Evolutionary conservation across 1,140 invertebrate species (phyloP).

Genomic region (Apis laboriosa): DNA sequence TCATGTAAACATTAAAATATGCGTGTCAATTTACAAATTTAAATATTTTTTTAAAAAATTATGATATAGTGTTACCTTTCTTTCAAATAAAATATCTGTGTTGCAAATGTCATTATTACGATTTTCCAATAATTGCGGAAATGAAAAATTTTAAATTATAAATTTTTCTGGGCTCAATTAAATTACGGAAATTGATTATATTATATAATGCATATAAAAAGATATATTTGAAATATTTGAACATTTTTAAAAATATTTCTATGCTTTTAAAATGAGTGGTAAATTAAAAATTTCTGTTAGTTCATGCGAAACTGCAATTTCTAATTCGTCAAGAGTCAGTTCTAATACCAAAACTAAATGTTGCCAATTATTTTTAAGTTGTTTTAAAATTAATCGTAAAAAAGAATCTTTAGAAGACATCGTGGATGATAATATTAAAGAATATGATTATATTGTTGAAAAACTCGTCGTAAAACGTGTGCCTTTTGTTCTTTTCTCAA

Average conservation of each 20-base stretch:
- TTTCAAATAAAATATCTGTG: not conserved
- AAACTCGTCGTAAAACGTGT: conserved; percentile 53
- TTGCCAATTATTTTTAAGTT: conserved; percentile 21
- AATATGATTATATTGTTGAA: conserved; percentile 51
- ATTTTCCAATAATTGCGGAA: too few relatives aligned
- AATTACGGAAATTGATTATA: not conserved
- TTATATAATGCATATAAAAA: not conserved
- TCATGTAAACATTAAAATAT: not conserved
- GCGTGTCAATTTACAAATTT: not conserved
- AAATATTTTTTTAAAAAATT: not conserved
- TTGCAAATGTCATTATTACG: not conserved
- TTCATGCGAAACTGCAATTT: not conserved
- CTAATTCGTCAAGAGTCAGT: not conserved
- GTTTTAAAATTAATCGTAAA: conserved; percentile 3
- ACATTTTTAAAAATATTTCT: not conserved
- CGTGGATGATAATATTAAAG: not conserved
- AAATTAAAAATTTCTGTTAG: not conserved
- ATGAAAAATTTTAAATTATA: not conserved
- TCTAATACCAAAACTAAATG: not conserved
- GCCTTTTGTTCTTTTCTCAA: conserved; percentile 32
- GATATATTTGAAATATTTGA: not conserved
- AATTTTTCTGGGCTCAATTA: not conserved
- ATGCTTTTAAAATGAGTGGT: conserved; percentile 2
- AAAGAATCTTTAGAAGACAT: not conserved
- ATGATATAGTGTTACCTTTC: not conserved